phyloP scores from a whole-genome alignment of 2,888 invertebrate genomes.

The Cheilosia soror region DNA sequence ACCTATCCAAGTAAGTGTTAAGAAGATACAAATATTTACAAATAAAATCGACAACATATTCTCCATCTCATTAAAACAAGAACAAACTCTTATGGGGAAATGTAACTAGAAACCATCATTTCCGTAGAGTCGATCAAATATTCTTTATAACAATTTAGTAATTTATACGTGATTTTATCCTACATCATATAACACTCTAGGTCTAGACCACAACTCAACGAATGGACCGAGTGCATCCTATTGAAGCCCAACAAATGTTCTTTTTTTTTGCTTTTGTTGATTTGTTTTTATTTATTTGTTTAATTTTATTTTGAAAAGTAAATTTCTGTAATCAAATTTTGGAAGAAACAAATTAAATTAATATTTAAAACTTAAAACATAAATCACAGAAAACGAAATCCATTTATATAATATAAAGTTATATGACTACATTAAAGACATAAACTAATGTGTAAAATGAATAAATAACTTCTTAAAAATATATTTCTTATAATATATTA shows the following conservation, averaged over 20 bases:
- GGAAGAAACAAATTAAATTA: conserved; percentile 6
- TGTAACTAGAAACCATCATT: neutral
- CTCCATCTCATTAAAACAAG: neutral
- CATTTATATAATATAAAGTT: conserved; percentile 53
- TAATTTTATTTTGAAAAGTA: conserved; percentile 2
- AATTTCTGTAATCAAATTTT: conserved; percentile 4
- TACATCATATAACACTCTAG: neutral
- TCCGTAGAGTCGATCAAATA: neutral
- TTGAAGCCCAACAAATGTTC: neutral
- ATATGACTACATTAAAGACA: conserved; percentile 44
- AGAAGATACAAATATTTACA: neutral
- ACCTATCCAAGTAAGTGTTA: neutral
- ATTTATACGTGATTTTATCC: neutral
- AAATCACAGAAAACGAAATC: conserved; percentile 75
- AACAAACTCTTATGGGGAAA: neutral
- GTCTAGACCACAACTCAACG: neutral
- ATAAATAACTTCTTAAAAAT: conserved; percentile 38
- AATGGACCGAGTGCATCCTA: conserved; percentile 27
- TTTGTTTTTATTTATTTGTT: conserved; percentile 5
- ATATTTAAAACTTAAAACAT: conserved; percentile 65
- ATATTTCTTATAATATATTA: conserved; percentile 44
- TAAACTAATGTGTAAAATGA: conserved; percentile 40
- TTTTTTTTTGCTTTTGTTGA: neutral
- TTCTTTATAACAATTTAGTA: neutral
- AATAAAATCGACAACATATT: neutral